These are phyloP conservation scores for Murina feae DNA, from an alignment of 2,113 vertebrate genomes.

Conservation along the genomic window DNA sequence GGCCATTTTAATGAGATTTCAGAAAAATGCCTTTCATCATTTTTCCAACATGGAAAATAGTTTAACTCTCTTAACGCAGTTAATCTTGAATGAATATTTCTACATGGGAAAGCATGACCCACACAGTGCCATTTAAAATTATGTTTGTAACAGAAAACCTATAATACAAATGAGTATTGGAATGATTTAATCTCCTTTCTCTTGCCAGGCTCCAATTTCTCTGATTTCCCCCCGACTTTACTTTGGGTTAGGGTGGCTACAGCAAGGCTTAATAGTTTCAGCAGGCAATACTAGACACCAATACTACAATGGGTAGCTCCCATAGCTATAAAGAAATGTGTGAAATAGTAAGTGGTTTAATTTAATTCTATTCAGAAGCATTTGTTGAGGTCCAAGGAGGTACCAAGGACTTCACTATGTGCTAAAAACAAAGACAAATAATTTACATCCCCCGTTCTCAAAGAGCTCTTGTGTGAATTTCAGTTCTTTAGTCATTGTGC, in stretches of 20 bases:
- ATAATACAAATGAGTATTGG: neutral
- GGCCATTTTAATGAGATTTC: slow-evolving; percentile 49
- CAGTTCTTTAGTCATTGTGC: neutral
- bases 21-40: slow-evolving; percentile 13
- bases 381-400: neutral
- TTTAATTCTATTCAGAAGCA: neutral
- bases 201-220: neutral
- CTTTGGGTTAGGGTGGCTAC: neutral
- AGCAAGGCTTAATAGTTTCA: neutral
- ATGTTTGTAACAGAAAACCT: neutral
- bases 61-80: neutral
- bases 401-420: neutral
- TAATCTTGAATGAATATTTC: neutral
- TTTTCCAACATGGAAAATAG: slow-evolving; percentile 23
- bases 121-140: neutral
- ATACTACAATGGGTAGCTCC: neutral
- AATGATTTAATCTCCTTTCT: neutral
- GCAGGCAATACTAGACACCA: neutral
- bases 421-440: neutral
- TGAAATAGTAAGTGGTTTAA: neutral
- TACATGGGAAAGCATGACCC: neutral
- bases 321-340: neutral
- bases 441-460: neutral
- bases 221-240: neutral
- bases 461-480: neutral